These are phyloP conservation scores for Desmodus rotundus DNA, from an alignment of 2,113 vertebrate genomes.

Conservation along the genomic window DNA sequence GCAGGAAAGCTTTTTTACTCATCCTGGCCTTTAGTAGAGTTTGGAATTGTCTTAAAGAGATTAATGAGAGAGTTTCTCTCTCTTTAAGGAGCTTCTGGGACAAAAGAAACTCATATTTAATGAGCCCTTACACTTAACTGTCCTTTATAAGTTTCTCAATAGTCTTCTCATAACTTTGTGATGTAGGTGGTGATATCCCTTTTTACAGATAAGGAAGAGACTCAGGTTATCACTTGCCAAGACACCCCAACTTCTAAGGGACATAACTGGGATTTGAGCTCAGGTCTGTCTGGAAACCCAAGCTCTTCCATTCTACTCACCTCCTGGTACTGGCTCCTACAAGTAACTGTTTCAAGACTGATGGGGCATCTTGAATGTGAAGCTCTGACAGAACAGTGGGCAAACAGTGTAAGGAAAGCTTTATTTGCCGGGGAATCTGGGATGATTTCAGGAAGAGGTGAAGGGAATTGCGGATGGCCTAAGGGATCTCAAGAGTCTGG, in stretches of 20 bases:
- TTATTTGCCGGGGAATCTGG: background rate
- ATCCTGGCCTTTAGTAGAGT: background rate
- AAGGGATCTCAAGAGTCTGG: background rate
- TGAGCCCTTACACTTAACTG: background rate
- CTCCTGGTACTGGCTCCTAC: background rate
- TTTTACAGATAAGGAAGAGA: background rate
- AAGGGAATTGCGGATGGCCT: background rate
- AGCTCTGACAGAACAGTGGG: background rate
- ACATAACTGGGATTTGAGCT: background rate
- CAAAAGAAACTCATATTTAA: slow-evolving; percentile 18
- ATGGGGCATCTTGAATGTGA: background rate
- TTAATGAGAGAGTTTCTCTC: background rate
- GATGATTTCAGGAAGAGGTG: slow-evolving; percentile 34
- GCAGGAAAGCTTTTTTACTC: background rate
- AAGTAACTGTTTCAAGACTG: slow-evolving; percentile 22
- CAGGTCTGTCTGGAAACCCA: background rate
- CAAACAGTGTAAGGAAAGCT: background rate
- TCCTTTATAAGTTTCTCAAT: background rate
- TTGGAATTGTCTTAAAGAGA: slow-evolving; percentile 3
- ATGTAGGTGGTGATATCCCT: background rate
- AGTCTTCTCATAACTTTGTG: background rate
- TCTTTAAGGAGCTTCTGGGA: background rate
- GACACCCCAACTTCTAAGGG: background rate
- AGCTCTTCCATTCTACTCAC: background rate
- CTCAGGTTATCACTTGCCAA: background rate